Evolutionary conservation across 2,888 invertebrate genomes (phyloP).

Genomic region (Miltochrista miniata): DNA sequence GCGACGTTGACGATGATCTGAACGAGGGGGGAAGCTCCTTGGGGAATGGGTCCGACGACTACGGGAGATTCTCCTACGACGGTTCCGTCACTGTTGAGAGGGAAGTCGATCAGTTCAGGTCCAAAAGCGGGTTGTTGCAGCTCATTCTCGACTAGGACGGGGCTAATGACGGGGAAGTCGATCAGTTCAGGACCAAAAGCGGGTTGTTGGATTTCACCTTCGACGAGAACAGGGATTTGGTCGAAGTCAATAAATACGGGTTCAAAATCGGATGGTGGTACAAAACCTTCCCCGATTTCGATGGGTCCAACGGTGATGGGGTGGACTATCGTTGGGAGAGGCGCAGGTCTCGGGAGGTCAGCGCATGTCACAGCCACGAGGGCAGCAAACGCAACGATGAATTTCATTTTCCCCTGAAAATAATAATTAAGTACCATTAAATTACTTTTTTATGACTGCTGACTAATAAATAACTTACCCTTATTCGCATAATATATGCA

Average conservation of each 20-base stretch:
- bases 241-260: constrained; percentile 29
- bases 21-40: constrained; percentile 34
- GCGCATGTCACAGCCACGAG: constrained; percentile 46
- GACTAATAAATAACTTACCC: too few relatives aligned
- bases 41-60: constrained; percentile 19
- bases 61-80: constrained; percentile 6
- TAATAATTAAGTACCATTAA: background rate
- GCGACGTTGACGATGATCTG: constrained; percentile 49
- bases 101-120: constrained; percentile 28
- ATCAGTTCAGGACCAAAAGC: too few relatives aligned
- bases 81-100: constrained; percentile 15
- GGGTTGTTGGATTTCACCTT: too few relatives aligned
- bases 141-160: constrained; percentile 5
- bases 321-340: constrained; percentile 29
- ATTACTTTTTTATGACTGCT: too few relatives aligned
- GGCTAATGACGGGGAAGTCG: constrained; percentile 8
- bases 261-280: constrained; percentile 25
- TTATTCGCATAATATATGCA: too few relatives aligned
- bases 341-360: constrained; percentile 32
- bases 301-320: constrained; percentile 1
- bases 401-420: constrained; percentile 49
- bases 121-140: constrained; percentile 18
- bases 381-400: too few relatives aligned
- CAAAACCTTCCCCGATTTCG: constrained; percentile 14
- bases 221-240: too few relatives aligned